Percentiles rank a stretch among this genome's conserved stretches.
These are phyloP conservation scores for Kobus ellipsiprymnus DNA, from an alignment of 2,113 vertebrate genomes.

Conservation along the genomic window DNA sequence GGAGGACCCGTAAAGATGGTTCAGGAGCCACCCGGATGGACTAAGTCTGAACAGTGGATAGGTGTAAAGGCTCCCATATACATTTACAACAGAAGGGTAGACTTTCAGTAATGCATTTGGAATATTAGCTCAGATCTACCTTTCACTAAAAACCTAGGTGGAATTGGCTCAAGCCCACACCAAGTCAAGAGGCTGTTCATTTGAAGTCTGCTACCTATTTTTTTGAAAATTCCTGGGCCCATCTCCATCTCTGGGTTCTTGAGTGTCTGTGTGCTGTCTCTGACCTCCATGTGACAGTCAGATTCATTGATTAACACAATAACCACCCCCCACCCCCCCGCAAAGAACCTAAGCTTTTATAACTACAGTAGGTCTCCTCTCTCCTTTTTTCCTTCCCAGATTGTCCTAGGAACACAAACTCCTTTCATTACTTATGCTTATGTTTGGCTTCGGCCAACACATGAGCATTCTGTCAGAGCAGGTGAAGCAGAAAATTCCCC, in stretches of 20 bases:
- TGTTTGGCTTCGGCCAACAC: not conserved
- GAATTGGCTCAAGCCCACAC: not conserved
- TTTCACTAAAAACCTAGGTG: not conserved
- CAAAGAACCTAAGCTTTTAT: not conserved
- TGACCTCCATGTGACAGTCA: not conserved
- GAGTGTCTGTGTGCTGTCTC: not conserved
- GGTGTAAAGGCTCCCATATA: rapidly evolving
- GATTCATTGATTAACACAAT: not conserved
- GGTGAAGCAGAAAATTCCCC: not conserved
- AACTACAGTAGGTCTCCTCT: not conserved
- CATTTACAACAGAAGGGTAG: not conserved
- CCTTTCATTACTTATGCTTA: not conserved
- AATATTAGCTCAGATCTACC: not conserved
- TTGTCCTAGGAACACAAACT: not conserved
- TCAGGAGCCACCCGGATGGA: not conserved
- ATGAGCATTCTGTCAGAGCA: not conserved
- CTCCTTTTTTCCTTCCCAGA: not conserved
- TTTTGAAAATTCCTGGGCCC: not conserved
- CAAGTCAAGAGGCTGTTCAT: not conserved
- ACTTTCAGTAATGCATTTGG: not conserved
- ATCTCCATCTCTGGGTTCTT: not conserved
- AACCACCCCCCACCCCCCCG: rapidly evolving
- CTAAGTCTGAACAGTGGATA: not conserved
- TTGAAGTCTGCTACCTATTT: not conserved
- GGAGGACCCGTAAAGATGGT: too few relatives aligned